Base-by-base conservation (phyloP, 2,888 invertebrate genomes). In the Drosophila infuscata region DNA sequence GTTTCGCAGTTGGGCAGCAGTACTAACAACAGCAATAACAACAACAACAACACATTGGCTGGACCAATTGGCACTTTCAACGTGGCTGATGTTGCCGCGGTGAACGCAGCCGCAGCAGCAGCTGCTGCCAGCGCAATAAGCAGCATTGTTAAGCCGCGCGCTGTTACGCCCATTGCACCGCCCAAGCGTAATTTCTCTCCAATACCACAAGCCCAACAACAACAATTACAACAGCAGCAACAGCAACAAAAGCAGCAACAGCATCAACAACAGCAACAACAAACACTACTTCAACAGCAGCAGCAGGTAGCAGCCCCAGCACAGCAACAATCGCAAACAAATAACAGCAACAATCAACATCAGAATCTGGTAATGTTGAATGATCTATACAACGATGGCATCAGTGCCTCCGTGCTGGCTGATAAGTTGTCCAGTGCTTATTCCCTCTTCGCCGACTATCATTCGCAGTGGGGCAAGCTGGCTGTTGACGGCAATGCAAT, bases 361-460 rank as follows among this genome's bases (percentile, higher is more conserved):
- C 90, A 91, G 69, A 90, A 90, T 56, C 76, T 91, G 58, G 82
- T 89, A 8, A 83, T 78, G 6, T 43, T 90, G 12, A 87, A 81
- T 25, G 88, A 84, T 64, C 35, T 86, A 7, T 82, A 89, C 8
- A 70, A 75, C 61, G 89, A 89, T 62, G 89, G 88, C 54, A 90
- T 92, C 60, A 91, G 91, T 38, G 79, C 91, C 15, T 91, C 46
- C 25, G 46, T 93, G 52, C 64, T 92, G 59, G 88, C 92, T 5
- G 88, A 92, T 36, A 92, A 92, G 70, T 86, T 93, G 33, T 92
- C 93, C 43, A 92, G 92, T 75, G 97, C 98, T 90, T 98, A 98
- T 93, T 97, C 98, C 0, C 95, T 98, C 77, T 98, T 98, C 93
- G 97, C 97, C 92, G 97, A 97, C 92, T 92, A 94, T 87, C 92